A percentile compares a stretch with the other conserved stretches of the same genome.
These are phyloP conservation scores for Pelodytes ibericus DNA, from an alignment of 2,797 vertebrate species.

Conservation along the genomic window DNA sequence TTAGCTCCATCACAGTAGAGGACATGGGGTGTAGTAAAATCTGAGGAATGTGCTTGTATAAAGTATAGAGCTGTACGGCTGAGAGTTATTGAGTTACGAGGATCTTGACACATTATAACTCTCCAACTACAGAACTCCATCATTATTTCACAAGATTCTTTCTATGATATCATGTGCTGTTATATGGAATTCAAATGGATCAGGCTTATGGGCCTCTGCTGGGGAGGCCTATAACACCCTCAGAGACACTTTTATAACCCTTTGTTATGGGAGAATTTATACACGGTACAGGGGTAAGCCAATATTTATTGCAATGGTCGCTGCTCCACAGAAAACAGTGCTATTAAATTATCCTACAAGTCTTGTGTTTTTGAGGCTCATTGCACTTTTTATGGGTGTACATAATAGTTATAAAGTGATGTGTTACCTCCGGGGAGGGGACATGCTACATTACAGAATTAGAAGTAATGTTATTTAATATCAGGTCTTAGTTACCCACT, in stretches of 20 bases:
- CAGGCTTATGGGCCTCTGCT: neutral
- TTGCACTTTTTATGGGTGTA: no score
- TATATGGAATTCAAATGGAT: slow-evolving; percentile 9
- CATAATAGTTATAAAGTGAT: no score
- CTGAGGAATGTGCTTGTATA: slow-evolving; percentile 11
- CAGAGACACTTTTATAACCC: neutral
- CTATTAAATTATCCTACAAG: no score
- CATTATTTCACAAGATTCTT: neutral
- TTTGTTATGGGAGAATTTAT: neutral
- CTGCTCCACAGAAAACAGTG: no score
- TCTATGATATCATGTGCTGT: slow-evolving; percentile 24
- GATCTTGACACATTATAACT: slow-evolving; percentile 8
- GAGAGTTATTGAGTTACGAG: slow-evolving; percentile 6
- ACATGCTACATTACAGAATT: no score
- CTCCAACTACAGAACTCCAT: neutral
- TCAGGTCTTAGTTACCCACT: no score
- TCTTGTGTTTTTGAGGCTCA: no score
- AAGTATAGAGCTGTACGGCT: slow-evolving; percentile 8
- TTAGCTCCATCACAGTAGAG: neutral
- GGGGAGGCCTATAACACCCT: slow-evolving; percentile 12
- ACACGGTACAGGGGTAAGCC: neutral
- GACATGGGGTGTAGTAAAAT: slow-evolving; percentile 1
- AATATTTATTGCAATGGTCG: neutral
- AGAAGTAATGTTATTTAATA: no score
- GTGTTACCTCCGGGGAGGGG: no score